Evolutionary conservation across 1,140 invertebrate genomes (phyloP).

Genomic region (Oscheius sp.): DNA sequence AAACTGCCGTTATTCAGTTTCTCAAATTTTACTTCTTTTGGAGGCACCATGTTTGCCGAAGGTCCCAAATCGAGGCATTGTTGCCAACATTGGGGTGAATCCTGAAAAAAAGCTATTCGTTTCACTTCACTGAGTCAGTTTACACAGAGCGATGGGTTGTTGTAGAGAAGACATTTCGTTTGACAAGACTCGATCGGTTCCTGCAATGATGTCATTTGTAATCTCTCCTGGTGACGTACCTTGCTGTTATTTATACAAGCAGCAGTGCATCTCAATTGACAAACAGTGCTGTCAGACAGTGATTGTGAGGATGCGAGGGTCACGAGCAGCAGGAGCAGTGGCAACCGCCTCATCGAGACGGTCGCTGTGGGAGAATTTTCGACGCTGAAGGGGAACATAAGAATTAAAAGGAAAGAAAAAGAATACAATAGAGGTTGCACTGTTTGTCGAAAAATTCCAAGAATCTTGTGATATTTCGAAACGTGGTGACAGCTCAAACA

Average conservation of each 20-base stretch:
- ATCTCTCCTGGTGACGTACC: background rate
- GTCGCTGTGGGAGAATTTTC: no score
- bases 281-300: background rate
- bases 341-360: slow-evolving; percentile 7
- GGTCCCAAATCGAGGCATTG: background rate
- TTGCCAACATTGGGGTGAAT: background rate
- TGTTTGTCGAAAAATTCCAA: no score
- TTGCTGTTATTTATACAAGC: background rate
- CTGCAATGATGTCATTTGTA: background rate
- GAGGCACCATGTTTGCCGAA: background rate
- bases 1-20: background rate
- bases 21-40: background rate
- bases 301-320: background rate
- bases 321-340: background rate
- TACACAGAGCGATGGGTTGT: background rate
- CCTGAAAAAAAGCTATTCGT: background rate
- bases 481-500: no score
- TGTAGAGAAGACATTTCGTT: background rate
- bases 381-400: no score
- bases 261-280: background rate
- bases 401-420: background rate
- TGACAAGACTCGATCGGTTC: background rate
- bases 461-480: no score
- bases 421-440: no score
- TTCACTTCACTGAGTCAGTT: no score